phyloP scores from a whole-genome alignment of 2,888 invertebrate species.

The Germaria angustata region DNA sequence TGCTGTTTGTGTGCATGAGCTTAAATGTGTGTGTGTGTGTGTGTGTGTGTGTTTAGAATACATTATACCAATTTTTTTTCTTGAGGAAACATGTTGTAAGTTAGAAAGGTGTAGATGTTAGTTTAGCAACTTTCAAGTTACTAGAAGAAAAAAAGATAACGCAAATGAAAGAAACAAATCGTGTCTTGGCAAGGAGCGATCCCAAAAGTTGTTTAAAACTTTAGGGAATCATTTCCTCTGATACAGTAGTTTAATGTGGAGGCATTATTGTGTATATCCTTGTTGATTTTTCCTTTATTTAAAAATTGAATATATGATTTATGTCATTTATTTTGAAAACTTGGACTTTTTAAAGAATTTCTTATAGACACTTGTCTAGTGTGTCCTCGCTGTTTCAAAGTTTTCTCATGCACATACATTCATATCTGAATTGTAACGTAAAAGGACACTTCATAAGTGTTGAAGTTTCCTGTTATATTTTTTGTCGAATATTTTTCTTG shows the following conservation, averaged over 20 bases:
- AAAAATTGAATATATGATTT: too few species aligned
- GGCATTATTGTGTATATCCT: too few species aligned
- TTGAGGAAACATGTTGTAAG: conserved; percentile 6
- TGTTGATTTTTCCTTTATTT: too few species aligned
- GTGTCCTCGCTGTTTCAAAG: neutral
- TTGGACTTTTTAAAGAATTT: too few species aligned
- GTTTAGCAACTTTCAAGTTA: conserved; percentile 22
- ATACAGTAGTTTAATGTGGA: too few species aligned
- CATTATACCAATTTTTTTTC: conserved; percentile 22
- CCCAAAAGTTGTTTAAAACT: neutral
- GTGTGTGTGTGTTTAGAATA: neutral
- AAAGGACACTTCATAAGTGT: conserved; percentile 66
- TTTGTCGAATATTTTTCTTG: neutral
- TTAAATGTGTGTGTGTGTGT: neutral
- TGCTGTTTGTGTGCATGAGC: neutral
- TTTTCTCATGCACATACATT: conserved; percentile 25
- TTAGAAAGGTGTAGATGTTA: conserved; percentile 28
- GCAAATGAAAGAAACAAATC: neutral
- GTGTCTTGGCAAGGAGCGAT: neutral
- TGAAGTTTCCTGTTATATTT: conserved; percentile 58
- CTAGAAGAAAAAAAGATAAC: neutral
- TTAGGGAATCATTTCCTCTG: neutral
- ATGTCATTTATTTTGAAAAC: too few species aligned
- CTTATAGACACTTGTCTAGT: neutral
- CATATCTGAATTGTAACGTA: conserved; percentile 69